These are phyloP conservation scores for Zelleria hepariella DNA, from an alignment of 2,888 invertebrate species.

Conservation along the genomic window DNA sequence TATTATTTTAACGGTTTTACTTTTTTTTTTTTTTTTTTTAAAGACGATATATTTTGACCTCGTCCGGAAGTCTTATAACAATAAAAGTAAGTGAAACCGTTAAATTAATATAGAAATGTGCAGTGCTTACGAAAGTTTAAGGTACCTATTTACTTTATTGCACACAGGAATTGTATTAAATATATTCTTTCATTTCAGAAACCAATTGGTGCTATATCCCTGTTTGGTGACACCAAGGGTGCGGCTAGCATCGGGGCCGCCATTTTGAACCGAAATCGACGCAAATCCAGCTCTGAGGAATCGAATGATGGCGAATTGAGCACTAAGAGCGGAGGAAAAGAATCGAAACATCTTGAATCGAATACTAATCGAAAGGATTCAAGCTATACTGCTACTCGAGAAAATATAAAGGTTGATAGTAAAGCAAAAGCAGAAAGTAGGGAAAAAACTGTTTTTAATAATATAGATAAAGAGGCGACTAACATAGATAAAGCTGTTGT, in stretches of 20 bases:
- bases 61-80: no score
- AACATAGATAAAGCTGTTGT: background rate
- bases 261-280: constrained; percentile 43
- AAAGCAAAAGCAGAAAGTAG: constrained; percentile 9
- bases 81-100: no score
- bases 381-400: background rate
- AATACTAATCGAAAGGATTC: background rate
- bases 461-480: background rate
- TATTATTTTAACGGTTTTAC: no score
- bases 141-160: no score
- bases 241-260: constrained; percentile 55
- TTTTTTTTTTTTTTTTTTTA: no score
- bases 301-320: constrained; percentile 17
- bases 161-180: no score
- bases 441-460: background rate
- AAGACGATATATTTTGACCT: no score
- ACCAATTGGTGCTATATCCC: constrained; percentile 72
- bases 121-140: no score
- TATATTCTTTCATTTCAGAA: constrained; percentile 51
- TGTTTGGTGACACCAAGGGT: constrained; percentile 62
- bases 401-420: constrained; percentile 3
- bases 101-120: no score
- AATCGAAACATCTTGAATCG: constrained; percentile 3
- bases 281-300: constrained; percentile 39
- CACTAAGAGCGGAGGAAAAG: constrained; percentile 9